Evolutionary conservation across 2,113 vertebrate genomes (phyloP), one percentile per base, ranked within the genome.

Genomic region (Gavia stellata): DNA sequence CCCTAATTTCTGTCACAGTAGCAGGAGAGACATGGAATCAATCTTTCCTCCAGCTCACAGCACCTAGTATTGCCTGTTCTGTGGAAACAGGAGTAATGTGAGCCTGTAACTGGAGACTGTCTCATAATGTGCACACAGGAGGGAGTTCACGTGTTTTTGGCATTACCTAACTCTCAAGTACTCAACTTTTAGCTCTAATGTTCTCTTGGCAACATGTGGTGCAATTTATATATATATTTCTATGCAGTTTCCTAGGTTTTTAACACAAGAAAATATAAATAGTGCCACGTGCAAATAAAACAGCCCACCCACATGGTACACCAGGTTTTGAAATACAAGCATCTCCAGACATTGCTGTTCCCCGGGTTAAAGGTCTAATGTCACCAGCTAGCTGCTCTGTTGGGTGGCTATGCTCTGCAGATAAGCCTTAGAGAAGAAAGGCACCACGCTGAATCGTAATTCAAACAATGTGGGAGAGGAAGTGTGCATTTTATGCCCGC

Each of bases 241-340:
- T 77, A 55, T 44, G 56, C 44, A 84, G 92, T 97, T 96, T 94
- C 94, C 94, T 92, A 92, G 95, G 92, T 94, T 94, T 94, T 96
- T 91, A 88, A 72, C 44, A 56, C 13, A 72, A 81, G 74, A 85
- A 96, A 80, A 96, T 73, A 96, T 42, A 95, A 97, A 96, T n/a
- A 95, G 34, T 89, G 31, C 62, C 91, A 95, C 2, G 2, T 95
- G 91, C 86, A 94, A 96, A 86, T 88, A 71, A 78, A 92, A 79
- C 38, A 94, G 91, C 80, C 94, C 94, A 95, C 90, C 75, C 72
- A 88, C 1, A 0, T 71, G 68, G 86, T 92, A 44, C 68, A 56
- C 26, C 33, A 52, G 65, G 68, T 92, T 88, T 81, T 96, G 83
- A 91, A 92, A 89, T 59, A 55, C n/a, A 82, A 55, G 25, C 38